Evolutionary conservation across 2,113 vertebrate species (phyloP).

Genomic region (Pseudorasbora parva): DNA sequence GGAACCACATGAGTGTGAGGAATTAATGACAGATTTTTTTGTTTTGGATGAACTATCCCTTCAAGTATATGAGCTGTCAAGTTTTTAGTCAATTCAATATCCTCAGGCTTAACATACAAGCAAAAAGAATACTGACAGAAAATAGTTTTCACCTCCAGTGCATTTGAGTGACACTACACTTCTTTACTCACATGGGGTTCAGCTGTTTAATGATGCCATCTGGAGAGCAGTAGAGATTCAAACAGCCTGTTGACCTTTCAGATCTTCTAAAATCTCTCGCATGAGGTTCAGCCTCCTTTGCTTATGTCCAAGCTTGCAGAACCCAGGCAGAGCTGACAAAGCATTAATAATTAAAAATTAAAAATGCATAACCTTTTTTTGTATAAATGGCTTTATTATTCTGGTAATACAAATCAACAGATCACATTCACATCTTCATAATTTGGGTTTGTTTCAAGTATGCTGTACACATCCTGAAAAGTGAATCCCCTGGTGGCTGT

Average conservation of each 20-base stretch:
- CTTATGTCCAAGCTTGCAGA: background rate
- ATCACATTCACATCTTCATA: no score
- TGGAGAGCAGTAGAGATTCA: constrained; percentile 47
- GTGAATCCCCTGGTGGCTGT: no score
- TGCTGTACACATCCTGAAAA: no score
- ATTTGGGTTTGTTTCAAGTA: background rate
- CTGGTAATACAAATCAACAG: background rate
- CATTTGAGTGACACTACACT: no score
- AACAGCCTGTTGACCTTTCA: constrained; percentile 48
- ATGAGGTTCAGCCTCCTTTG: background rate
- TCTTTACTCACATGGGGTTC: background rate
- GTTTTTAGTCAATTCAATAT: background rate
- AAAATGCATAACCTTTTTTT: constrained; percentile 6
- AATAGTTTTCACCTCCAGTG: no score
- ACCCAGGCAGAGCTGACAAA: background rate
- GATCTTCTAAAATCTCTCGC: constrained; percentile 61
- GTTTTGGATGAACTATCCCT: no score
- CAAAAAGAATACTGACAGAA: background rate
- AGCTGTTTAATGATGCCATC: background rate
- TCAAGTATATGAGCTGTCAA: background rate
- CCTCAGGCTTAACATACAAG: background rate
- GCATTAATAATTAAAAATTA: no score
- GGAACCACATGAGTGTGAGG: no score
- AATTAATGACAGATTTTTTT: no score
- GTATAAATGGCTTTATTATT: background rate